Conservation (phyloP, 1,140 invertebrate species). For the Cataglyphis hispanica region DNA sequence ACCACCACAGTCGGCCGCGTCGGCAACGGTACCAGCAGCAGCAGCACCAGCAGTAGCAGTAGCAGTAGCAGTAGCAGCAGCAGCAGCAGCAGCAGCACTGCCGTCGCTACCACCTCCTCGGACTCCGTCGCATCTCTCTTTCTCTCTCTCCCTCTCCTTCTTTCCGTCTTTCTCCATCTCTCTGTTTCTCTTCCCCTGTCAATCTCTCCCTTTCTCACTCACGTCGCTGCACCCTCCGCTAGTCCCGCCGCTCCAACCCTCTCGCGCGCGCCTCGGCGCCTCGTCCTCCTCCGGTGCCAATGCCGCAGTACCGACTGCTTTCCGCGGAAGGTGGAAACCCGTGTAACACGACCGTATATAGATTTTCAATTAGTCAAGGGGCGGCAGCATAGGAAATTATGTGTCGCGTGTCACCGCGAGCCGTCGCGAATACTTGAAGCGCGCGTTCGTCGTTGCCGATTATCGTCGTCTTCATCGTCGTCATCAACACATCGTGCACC, state of each 20-base stretch:
- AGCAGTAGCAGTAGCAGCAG: conserved; percentile 16
- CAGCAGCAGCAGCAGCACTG: conserved; percentile 47
- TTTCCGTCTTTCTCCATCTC: background rate
- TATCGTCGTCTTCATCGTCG: background rate
- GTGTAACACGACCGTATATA: conserved; percentile 67
- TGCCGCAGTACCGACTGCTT: conserved; percentile 73
- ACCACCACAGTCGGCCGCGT: conserved; percentile 29
- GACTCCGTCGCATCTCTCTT: conserved; percentile 25
- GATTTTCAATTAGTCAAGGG: conserved; percentile 76
- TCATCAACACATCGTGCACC: background rate
- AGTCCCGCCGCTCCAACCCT: background rate
- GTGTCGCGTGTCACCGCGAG: conserved; percentile 63
- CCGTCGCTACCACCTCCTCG: conserved; percentile 52
- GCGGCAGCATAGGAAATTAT: conserved; percentile 65
- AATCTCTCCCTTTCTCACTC: background rate
- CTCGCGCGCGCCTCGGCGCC: conserved; percentile 41
- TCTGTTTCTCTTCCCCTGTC: conserved; percentile 4
- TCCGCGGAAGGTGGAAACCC: conserved; percentile 65
- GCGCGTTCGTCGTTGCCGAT: conserved; percentile 3
- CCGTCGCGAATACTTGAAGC: conserved; percentile 55
- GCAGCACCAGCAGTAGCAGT: conserved; percentile 38
- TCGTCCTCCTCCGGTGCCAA: conserved; percentile 54
- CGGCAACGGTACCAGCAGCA: conserved; percentile 15
- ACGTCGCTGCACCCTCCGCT: background rate
- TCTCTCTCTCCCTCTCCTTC: conserved; percentile 10